Percentiles rank a stretch among this genome's conserved stretches.
Conservation (phyloP, 1,140 invertebrate genomes). For the Trichonephila clavipes region DNA sequence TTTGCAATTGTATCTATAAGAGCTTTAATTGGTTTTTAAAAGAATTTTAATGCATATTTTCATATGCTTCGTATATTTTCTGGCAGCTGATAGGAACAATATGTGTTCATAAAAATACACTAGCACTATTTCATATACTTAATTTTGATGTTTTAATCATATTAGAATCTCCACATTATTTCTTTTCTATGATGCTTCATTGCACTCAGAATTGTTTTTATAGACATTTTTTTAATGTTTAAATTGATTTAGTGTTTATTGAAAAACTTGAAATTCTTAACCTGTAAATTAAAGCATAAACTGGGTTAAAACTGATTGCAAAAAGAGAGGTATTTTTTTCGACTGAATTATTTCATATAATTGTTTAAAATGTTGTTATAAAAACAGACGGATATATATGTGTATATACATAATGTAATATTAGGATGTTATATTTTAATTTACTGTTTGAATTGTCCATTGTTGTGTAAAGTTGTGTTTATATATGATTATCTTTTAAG, state of each 20-base stretch:
- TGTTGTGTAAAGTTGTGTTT: no score
- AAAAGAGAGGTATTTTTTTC: no score
- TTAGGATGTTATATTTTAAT: no score
- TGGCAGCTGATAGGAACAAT: neutral
- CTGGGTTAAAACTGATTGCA: no score
- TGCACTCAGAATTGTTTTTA: neutral
- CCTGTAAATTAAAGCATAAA: no score
- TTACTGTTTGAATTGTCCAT: no score
- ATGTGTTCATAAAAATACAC: constrained; percentile 7
- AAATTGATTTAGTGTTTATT: neutral
- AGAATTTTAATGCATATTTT: constrained; percentile 38
- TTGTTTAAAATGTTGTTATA: no score
- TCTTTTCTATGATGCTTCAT: neutral
- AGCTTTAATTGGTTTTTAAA: constrained; percentile 37
- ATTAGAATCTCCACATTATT: neutral
- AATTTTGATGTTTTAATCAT: neutral
- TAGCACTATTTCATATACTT: constrained; percentile 32
- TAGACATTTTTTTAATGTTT: neutral
- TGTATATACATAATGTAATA: no score
- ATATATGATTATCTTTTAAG: no score
- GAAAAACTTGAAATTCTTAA: neutral
- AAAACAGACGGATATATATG: no score
- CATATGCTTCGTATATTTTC: constrained; percentile 34
- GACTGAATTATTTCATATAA: no score
- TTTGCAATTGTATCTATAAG: neutral